Base-by-base conservation (phyloP, 2,888 invertebrate genomes). In the Diplazon laetatorius region DNA sequence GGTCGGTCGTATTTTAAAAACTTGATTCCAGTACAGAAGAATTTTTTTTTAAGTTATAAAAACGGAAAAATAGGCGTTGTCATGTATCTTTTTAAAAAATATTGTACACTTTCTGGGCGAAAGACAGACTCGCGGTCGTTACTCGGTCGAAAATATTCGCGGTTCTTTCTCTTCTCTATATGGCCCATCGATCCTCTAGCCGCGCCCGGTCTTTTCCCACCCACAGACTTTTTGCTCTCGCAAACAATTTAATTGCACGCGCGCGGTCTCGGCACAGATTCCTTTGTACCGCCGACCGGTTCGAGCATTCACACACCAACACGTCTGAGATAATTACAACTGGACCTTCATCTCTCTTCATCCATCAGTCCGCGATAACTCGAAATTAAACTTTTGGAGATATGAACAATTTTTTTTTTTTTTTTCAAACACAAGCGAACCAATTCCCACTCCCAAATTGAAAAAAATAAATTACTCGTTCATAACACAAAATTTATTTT, bases 181-280 rank as follows among this genome's bases (percentile, higher is more conserved):
- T n/a, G n/a, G n/a, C n/a, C n/a, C n/a, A 50, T 55, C 44, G 20
- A 16, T 63, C 60, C 16, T 14, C 25, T 12, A 42, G 18, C 44
- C 18, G 25, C 25, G 8, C 60, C 52, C 18, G 10, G 6, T 39
- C 44, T 30, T 44, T 30, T 50, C n/a, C 50, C 12, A 46, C 44
- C n/a, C 50, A 16, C 16, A 59, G 16, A 66, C 18, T 42, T 42
- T 20, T 50, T 48, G n/a, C 30, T 35, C 35, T 75, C 68, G 68
- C 68, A 68, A 68, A 75, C 75, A 69, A 75, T 75, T 69, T 75
- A 75, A 75, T 75, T 75, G 69, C 75, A 46, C 68, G 55, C 68
- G 68, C n/a, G n/a, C n/a, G n/a, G n/a, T n/a, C 35, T 55, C 52
- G 55, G 55, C 39, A 46, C 16, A 18, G 14, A 22, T n/a, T 69